These are phyloP conservation scores for Lathronympha strigana DNA, from an alignment of 2,888 invertebrate species.

Conservation along the genomic window DNA sequence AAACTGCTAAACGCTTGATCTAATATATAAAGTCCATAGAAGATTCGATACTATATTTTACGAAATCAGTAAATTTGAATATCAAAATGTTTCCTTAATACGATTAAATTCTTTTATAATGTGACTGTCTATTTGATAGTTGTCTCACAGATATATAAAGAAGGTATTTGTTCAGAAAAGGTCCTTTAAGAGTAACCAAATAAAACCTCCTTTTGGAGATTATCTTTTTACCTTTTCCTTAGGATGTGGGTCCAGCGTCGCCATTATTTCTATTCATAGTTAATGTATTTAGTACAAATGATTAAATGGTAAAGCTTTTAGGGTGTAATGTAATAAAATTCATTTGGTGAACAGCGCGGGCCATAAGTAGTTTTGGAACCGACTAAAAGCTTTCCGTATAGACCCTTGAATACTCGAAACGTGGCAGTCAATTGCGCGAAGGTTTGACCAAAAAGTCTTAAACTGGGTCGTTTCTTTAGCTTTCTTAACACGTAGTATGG, in stretches of 20 bases:
- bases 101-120: no score
- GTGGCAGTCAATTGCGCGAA: conserved; percentile 61
- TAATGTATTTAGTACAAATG: conserved; percentile 58
- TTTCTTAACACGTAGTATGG: no score
- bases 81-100: no score
- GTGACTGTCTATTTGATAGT: no score
- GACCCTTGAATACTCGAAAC: conserved; percentile 54
- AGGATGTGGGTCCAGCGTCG: conserved; percentile 14
- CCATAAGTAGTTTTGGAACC: conserved; percentile 64
- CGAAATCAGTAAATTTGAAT: no score
- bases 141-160: neutral
- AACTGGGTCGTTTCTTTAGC: neutral
- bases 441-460: conserved; percentile 33
- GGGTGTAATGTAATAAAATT: conserved; percentile 67
- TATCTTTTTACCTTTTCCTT: conserved; percentile 7
- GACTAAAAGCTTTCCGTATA: conserved; percentile 66
- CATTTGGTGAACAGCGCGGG: conserved; percentile 60
- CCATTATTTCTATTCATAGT: conserved; percentile 45
- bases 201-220: conserved; percentile 21
- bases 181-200: neutral
- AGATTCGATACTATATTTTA: no score
- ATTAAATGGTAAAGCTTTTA: conserved; percentile 65
- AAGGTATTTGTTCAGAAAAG: neutral
- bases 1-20: no score
- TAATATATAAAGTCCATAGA: no score